Base-by-base conservation (phyloP, 2,113 vertebrate species). In the Rhadina sibilatrix region DNA sequence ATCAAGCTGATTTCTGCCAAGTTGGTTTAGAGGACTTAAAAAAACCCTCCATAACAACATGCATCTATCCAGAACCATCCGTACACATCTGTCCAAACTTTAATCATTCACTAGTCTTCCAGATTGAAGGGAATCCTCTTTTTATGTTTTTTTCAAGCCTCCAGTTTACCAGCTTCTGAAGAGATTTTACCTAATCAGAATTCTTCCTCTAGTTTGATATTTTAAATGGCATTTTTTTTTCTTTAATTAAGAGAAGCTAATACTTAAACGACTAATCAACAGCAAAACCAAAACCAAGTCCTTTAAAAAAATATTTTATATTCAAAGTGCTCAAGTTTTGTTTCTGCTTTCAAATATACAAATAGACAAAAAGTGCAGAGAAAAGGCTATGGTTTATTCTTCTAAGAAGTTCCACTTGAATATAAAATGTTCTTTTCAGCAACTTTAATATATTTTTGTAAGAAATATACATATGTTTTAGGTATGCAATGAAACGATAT, bases 101-200 rank as follows among this genome's bases (percentile, higher is more conserved):
- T 80, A 75, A 64, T 76, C 9, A 49, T 75, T 56, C 15, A 37
- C 7, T 10, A 18, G 4, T 57, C 15, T 61, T 70, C 17, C 52
- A 40, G 15, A 52, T 22, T 6, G 44, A 74, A 31, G 15, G 14
- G 4, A 82, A 49, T 56, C 0, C 1, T 25, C 65, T 77, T 69
- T 35, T 21, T 2, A 10, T 20, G 8, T 1, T 6, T 30, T 60
- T 72, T 38, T 59, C 1, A 0, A 2, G 33, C 40, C 27, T 53
- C 19, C 11, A 1, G 1, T 81, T 57, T 60, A 69, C 23, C 66
- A 53, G 25, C 17, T 40, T 19, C 53, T 80, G 27, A 81, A 76
- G 10, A 70, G 16, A 75, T 71, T 83, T 66, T 53, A 74, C 11
- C 5, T n/a, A 40, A 70, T 8, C 10, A 69, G 42, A 87, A 50